phyloP scores from a whole-genome alignment of 2,888 invertebrate genomes.

The Proisotoma minuta region DNA sequence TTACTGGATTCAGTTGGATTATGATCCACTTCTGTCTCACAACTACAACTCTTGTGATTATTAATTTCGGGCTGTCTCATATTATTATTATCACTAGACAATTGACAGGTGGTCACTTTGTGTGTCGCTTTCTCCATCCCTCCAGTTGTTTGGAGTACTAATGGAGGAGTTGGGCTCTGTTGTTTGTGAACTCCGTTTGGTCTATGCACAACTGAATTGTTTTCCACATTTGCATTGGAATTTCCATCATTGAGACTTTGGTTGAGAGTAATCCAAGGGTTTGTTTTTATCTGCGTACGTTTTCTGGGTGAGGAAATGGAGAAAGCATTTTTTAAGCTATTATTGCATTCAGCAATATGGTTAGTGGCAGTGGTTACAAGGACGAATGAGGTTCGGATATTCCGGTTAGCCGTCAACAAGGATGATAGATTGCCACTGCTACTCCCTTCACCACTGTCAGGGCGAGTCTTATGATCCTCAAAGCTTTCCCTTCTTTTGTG shows the following conservation, averaged over 20 bases:
- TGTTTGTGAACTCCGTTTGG: slow-evolving; percentile 12
- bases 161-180: background rate
- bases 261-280: slow-evolving; percentile 41
- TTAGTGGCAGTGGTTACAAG: slow-evolving; percentile 18
- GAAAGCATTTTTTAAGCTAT: slow-evolving; percentile 33
- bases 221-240: slow-evolving; percentile 30
- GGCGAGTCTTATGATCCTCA: slow-evolving; percentile 25
- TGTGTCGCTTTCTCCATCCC: slow-evolving; percentile 4
- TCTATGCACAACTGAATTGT: background rate
- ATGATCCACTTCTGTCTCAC: slow-evolving; percentile 17
- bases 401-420: slow-evolving; percentile 29
- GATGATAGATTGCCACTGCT: slow-evolving; percentile 31
- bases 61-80: background rate
- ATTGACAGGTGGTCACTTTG: background rate
- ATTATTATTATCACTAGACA: background rate
- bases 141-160: background rate
- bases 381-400: slow-evolving; percentile 43
- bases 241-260: slow-evolving; percentile 6
- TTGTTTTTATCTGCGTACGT: slow-evolving; percentile 45
- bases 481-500: slow-evolving; percentile 37
- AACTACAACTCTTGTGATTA: slow-evolving; percentile 11
- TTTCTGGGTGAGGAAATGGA: slow-evolving; percentile 44
- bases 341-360: slow-evolving; percentile 31
- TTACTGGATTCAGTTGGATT: slow-evolving; percentile 6
- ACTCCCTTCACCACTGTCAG: background rate